These are phyloP conservation scores for Solea senegalensis DNA, from an alignment of 2,113 vertebrate genomes.

Conservation along the genomic window DNA sequence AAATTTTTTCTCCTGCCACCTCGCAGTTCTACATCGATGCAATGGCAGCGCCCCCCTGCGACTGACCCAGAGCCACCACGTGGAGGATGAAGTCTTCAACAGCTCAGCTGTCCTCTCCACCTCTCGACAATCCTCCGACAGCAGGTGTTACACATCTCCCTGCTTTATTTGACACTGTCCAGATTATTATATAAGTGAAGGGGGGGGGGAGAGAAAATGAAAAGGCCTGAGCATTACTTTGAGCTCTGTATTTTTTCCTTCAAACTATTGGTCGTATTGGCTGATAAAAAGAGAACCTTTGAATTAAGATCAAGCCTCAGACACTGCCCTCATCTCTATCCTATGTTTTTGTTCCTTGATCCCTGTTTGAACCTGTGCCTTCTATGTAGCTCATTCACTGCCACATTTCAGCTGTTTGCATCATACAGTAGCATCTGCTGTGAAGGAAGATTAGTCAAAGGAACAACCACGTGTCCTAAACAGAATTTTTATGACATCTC, in stretches of 20 bases:
- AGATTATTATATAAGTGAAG: not conserved
- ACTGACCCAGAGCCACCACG: constrained; percentile 76
- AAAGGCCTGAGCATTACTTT: not conserved
- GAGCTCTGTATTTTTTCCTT: constrained; percentile 16
- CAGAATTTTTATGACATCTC: constrained; percentile 4
- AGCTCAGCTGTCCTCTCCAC: constrained; percentile 72
- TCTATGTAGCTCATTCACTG: not conserved
- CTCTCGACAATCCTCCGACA: constrained; percentile 65
- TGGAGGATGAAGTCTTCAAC: constrained; percentile 82
- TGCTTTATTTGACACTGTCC: not conserved
- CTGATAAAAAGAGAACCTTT: constrained; percentile 17
- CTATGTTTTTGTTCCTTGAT: constrained; percentile 13
- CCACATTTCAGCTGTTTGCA: constrained; percentile 56
- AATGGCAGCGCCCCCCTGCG: constrained; percentile 72
- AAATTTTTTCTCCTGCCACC: not conserved
- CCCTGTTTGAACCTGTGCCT: constrained; percentile 26
- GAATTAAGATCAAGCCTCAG: constrained; percentile 4
- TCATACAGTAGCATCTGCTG: constrained; percentile 45
- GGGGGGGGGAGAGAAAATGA: not conserved
- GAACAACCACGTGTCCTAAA: not conserved
- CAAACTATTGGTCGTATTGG: not conserved
- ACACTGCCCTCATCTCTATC: not conserved
- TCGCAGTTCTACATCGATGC: constrained; percentile 75
- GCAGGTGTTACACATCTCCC: constrained; percentile 60
- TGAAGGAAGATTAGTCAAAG: not conserved